Percentiles rank a stretch among this genome's conserved stretches.
These are phyloP conservation scores for Drosophila paulistorum DNA, from an alignment of 1,140 invertebrate genomes.

Conservation along the genomic window DNA sequence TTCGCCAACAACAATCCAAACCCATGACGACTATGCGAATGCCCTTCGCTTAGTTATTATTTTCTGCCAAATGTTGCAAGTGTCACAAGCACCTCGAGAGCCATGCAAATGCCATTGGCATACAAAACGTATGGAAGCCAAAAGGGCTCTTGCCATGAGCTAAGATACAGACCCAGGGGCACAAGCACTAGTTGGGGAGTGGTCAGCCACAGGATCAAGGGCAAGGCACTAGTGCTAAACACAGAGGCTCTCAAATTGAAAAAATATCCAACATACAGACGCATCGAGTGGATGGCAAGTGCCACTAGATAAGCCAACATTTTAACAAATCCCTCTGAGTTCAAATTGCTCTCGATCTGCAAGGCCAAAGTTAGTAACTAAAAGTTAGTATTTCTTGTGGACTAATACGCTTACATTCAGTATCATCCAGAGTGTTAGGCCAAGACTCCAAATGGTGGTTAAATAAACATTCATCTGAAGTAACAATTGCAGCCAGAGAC, in stretches of 20 bases:
- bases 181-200: background rate
- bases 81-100: background rate
- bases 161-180: slow-evolving; percentile 5
- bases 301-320: slow-evolving; percentile 37
- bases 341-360: background rate
- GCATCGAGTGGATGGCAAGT: slow-evolving; percentile 36
- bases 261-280: slow-evolving; percentile 2
- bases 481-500: slow-evolving; percentile 28
- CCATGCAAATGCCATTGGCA: background rate
- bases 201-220: background rate
- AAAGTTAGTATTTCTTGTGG: background rate
- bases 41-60: background rate
- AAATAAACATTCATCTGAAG: slow-evolving; percentile 27
- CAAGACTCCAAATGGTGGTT: background rate
- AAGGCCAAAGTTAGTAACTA: background rate
- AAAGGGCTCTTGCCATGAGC: background rate
- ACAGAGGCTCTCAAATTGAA: slow-evolving; percentile 4
- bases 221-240: background rate
- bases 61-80: background rate
- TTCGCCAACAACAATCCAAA: slow-evolving; percentile 4
- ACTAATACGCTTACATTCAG: slow-evolving; percentile 21
- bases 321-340: slow-evolving; percentile 33
- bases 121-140: background rate
- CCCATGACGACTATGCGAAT: background rate
- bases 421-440: slow-evolving; percentile 19